Conservation (phyloP, 2,888 invertebrate species). For the Dryomyza anilis region DNA sequence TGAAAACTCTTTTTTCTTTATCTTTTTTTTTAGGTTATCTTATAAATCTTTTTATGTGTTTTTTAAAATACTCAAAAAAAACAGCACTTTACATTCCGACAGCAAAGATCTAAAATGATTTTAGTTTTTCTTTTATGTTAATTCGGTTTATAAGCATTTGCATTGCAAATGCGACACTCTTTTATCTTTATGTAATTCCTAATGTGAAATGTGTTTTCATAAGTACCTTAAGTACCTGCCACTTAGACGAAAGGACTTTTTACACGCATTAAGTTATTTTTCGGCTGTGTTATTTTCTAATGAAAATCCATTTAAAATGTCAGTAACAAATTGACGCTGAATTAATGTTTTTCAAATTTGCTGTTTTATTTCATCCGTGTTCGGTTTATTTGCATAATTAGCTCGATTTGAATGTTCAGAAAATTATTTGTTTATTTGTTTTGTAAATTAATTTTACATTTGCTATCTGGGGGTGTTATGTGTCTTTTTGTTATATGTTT, state of each 20-base stretch:
- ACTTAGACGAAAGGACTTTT: not conserved
- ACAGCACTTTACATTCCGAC: no score
- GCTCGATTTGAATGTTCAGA: no score
- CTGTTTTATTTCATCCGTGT: not conserved
- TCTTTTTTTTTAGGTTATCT: no score
- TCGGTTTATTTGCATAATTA: not conserved
- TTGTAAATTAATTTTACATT: no score
- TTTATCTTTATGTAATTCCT: conserved; percentile 13
- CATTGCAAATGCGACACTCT: conserved; percentile 13
- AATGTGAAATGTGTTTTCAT: conserved; percentile 13
- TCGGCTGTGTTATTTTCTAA: not conserved
- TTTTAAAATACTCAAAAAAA: no score
- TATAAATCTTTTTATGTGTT: no score
- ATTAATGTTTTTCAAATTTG: not conserved
- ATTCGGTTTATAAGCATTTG: conserved; percentile 18
- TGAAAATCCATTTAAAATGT: not conserved
- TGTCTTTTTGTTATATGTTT: no score
- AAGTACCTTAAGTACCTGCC: not conserved
- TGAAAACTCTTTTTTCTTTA: no score
- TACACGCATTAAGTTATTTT: not conserved
- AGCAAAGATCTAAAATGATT: no score
- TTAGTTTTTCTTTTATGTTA: conserved; percentile 25
- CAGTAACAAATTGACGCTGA: not conserved
- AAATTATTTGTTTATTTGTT: no score
- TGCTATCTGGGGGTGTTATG: no score